A percentile compares a stretch with the other conserved stretches of the same genome.
Conservation (phyloP, 2,888 invertebrate genomes). For the Steinernema carpocapsae region DNA sequence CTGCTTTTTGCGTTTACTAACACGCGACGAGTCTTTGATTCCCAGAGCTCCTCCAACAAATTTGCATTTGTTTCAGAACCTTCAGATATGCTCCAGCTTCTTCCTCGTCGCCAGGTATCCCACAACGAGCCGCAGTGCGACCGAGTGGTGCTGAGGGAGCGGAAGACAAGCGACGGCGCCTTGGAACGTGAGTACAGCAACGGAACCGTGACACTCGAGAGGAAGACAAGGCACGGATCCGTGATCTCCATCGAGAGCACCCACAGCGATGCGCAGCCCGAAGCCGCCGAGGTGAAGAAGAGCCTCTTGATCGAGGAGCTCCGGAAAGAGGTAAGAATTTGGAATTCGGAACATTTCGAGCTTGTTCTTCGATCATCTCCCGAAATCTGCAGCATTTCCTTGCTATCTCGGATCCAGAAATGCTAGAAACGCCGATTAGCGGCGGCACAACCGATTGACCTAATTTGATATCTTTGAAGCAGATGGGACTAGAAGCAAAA, state of each 20-base stretch:
- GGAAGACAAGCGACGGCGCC: slow-evolving; percentile 36
- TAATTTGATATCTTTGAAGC: neutral
- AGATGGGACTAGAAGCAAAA: too few relatives aligned
- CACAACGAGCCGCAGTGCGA: slow-evolving; percentile 36
- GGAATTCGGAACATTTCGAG: too few relatives aligned
- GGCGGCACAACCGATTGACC: neutral
- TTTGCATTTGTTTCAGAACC: neutral
- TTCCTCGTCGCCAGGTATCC: slow-evolving; percentile 38
- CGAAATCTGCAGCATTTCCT: too few relatives aligned
- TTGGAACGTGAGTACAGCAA: slow-evolving; percentile 37
- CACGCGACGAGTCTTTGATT: too few relatives aligned
- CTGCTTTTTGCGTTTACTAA: too few relatives aligned
- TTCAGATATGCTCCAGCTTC: slow-evolving; percentile 35
- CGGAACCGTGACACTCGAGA: slow-evolving; percentile 38
- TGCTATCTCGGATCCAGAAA: too few relatives aligned
- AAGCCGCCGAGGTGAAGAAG: slow-evolving; percentile 44
- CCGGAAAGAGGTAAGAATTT: slow-evolving; percentile 50
- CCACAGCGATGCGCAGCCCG: neutral
- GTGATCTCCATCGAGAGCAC: slow-evolving; percentile 36
- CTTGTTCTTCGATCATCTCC: too few relatives aligned
- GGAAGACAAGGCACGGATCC: slow-evolving; percentile 38
- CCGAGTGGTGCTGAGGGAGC: slow-evolving; percentile 19
- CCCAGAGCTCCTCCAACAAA: neutral
- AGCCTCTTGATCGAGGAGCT: slow-evolving; percentile 50
- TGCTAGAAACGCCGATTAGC: neutral